Base-by-base conservation (phyloP, 2,888 invertebrate genomes). In the Lithophane leautieri region DNA sequence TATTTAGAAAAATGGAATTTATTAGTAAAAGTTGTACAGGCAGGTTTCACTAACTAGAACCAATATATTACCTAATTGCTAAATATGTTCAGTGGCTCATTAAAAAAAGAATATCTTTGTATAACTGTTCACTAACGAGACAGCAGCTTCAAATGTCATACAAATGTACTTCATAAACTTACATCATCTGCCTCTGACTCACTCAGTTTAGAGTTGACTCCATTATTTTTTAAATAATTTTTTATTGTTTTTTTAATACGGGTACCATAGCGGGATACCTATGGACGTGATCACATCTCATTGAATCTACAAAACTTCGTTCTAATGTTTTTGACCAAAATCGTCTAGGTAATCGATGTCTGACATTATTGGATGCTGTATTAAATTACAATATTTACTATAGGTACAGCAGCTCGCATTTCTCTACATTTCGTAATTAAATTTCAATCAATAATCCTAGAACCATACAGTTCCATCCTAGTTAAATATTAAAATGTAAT, bases 91-190 rank as follows among this genome's bases (percentile, higher is more conserved):
- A 82, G 87, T 78, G 71, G 79, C 76, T 84, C 89, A 84, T 88
- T 88, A 87, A 80, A 82, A 79, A 80, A 74, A 77, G 22, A 73
- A 83, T 82, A 83, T 81, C 63, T 86, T 67, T 73, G 73, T 86
- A 71, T 89, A 87, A 90, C 86, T 86, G 86, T 83, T 83, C 70
- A 81, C 89, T 92, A 92, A 92, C 87, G 89, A 91, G 90, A 79
- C 78, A 77, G 73, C 74, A 78, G 82, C 76, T 87, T 83, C 70
- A 86, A 83, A 87, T 78, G 83, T 87, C 79, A 81, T 78, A 60
- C 54, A 40, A 74, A 75, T 73, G 73, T 81, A 87, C 83, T 81
- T 83, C 81, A 86, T 82, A 84, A 88, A 88, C 83, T 88, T 88
- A 86, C 85, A 87, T 86, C 80, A 85, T 85, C 67, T 78, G 74